Conservation (phyloP, 2,888 invertebrate genomes). For the Eupithecia centaureata region DNA sequence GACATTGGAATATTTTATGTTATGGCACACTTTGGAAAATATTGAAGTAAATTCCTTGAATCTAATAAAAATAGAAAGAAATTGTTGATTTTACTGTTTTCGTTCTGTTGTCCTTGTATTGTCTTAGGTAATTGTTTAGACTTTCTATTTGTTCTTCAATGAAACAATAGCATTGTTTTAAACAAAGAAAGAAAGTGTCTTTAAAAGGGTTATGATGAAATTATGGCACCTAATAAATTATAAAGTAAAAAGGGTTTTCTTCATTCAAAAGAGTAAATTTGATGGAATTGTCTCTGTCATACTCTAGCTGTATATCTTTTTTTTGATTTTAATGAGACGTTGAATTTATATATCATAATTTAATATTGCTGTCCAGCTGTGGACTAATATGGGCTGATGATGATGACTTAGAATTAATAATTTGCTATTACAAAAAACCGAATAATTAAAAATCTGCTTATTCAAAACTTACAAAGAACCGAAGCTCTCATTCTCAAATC, state of each 20-base stretch:
- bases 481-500: not conserved
- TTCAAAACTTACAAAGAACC: not conserved
- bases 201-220: slow-evolving; percentile 15
- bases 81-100: slow-evolving; percentile 10
- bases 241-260: not conserved
- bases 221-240: slow-evolving; percentile 9
- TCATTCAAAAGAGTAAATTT: not conserved
- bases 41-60: not conserved
- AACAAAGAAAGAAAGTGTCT: slow-evolving; percentile 14
- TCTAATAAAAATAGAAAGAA: not conserved
- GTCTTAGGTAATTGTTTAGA: slow-evolving; percentile 16
- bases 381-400: too few species aligned
- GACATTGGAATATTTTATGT: slow-evolving; percentile 4
- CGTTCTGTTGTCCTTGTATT: slow-evolving; percentile 6
- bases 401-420: too few species aligned
- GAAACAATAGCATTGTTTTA: slow-evolving; percentile 21
- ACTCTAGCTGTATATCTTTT: too few species aligned
- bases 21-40: not conserved
- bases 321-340: too few species aligned
- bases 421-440: not conserved
- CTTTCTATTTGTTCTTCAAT: slow-evolving; percentile 24
- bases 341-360: too few species aligned
- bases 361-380: too few species aligned
- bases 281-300: not conserved
- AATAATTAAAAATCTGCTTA: too few species aligned